These are phyloP conservation scores for Cyprinodon brontotheroides DNA, from an alignment of 2,113 vertebrate species.

Conservation along the genomic window DNA sequence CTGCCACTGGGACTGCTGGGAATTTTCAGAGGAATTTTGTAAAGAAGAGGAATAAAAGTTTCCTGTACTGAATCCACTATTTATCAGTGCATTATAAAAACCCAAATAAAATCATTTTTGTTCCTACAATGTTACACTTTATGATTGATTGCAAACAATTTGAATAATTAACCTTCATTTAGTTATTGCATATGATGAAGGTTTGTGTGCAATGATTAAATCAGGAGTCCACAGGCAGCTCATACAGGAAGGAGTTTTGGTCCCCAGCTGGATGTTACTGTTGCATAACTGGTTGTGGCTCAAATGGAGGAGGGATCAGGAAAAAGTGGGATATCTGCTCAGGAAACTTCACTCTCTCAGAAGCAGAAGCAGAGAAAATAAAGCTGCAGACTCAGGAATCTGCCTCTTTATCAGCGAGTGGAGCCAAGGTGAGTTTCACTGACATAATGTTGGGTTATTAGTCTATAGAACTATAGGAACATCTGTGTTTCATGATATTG, in stretches of 20 bases:
- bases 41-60: background rate
- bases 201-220: background rate
- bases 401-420: slow-evolving; percentile 24
- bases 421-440: slow-evolving; percentile 65
- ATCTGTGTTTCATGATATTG: too few species aligned
- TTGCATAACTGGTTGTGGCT: background rate
- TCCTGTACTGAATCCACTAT: background rate
- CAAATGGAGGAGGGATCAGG: slow-evolving; percentile 24
- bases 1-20: background rate
- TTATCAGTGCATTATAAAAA: background rate
- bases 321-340: slow-evolving; percentile 1
- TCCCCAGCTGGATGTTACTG: background rate
- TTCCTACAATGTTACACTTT: background rate
- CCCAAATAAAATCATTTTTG: background rate
- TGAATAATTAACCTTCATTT: background rate
- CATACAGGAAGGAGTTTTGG: background rate
- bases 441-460: background rate
- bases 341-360: background rate
- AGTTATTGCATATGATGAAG: background rate
- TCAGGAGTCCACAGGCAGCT: background rate
- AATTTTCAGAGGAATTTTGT: background rate
- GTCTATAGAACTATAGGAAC: background rate
- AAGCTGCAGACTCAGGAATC: slow-evolving; percentile 36
- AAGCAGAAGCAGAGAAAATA: background rate
- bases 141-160: background rate